These are phyloP conservation scores for Habroteleia sp. DNA, from an alignment of 2,888 invertebrate genomes.

Conservation along the genomic window DNA sequence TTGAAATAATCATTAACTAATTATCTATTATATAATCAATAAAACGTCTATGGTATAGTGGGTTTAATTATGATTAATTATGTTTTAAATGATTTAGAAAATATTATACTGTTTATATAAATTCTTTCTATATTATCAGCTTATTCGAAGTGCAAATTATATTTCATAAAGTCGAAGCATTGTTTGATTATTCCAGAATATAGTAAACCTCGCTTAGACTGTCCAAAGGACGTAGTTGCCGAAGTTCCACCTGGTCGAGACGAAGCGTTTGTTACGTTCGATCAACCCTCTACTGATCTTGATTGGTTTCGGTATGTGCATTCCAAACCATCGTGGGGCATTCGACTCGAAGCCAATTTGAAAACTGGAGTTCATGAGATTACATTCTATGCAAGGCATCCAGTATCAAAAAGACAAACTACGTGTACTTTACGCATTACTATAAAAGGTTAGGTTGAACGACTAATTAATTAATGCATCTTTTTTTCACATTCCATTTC, in stretches of 20 bases:
- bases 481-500: too few species aligned
- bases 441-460: constrained; percentile 74
- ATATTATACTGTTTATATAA: too few species aligned
- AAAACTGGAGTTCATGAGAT: constrained; percentile 81
- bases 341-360: constrained; percentile 81
- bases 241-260: constrained; percentile 80
- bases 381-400: constrained; percentile 82
- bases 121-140: too few species aligned
- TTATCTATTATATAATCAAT: too few species aligned
- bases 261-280: constrained; percentile 81
- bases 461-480: not conserved
- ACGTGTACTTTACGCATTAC: constrained; percentile 80
- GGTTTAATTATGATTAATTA: too few species aligned
- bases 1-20: too few species aligned
- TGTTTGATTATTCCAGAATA: constrained; percentile 76
- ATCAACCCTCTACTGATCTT: constrained; percentile 82
- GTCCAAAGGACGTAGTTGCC: constrained; percentile 82
- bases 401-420: constrained; percentile 81
- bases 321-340: constrained; percentile 82
- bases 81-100: too few species aligned
- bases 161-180: constrained; percentile 1
- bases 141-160: too few species aligned
- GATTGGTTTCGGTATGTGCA: constrained; percentile 82
- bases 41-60: too few species aligned
- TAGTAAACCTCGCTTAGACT: constrained; percentile 82